A percentile compares a stretch with the other conserved stretches of the same genome.
phyloP scores from a whole-genome alignment of 2,888 invertebrate genomes.

The Idaea biselata region DNA sequence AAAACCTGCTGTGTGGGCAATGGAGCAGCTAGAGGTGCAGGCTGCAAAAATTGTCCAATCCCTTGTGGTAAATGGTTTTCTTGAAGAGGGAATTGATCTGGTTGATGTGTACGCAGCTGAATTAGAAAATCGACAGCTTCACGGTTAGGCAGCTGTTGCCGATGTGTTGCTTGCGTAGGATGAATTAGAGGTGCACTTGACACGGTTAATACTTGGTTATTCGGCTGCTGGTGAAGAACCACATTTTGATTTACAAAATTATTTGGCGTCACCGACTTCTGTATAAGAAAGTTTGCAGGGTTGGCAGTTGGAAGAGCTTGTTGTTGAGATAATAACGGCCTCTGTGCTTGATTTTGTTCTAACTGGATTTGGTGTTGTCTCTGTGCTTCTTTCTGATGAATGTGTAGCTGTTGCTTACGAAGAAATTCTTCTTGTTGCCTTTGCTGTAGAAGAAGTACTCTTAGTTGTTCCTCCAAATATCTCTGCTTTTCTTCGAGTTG shows the following conservation, averaged over 20 bases:
- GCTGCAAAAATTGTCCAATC: constrained; percentile 63
- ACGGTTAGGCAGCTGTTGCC: constrained; percentile 80
- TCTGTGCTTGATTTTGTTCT: constrained; percentile 36
- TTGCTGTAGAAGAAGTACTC: constrained; percentile 83
- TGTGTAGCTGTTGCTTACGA: constrained; percentile 82
- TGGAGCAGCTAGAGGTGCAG: constrained; percentile 33
- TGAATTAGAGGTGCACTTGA: constrained; percentile 68
- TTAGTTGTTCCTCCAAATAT: constrained; percentile 85
- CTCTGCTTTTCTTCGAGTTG: constrained; percentile 85
- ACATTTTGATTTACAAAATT: constrained; percentile 49
- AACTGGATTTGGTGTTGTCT: constrained; percentile 52
- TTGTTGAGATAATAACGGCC: constrained; percentile 44
- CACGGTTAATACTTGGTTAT: constrained; percentile 70
- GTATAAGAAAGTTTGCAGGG: constrained; percentile 54
- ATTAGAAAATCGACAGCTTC: constrained; percentile 79
- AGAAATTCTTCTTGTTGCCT: constrained; percentile 85
- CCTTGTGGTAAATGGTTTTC: constrained; percentile 74
- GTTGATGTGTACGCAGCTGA: constrained; percentile 67
- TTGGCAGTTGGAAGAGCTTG: constrained; percentile 56
- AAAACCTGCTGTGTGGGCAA: constrained; percentile 40
- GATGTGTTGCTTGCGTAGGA: constrained; percentile 58
- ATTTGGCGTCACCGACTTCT: constrained; percentile 55
- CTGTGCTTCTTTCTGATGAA: constrained; percentile 70
- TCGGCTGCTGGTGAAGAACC: constrained; percentile 45
- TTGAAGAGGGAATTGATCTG: constrained; percentile 70